Conservation (phyloP, 2,888 invertebrate genomes). For the Aethes cnicana region DNA sequence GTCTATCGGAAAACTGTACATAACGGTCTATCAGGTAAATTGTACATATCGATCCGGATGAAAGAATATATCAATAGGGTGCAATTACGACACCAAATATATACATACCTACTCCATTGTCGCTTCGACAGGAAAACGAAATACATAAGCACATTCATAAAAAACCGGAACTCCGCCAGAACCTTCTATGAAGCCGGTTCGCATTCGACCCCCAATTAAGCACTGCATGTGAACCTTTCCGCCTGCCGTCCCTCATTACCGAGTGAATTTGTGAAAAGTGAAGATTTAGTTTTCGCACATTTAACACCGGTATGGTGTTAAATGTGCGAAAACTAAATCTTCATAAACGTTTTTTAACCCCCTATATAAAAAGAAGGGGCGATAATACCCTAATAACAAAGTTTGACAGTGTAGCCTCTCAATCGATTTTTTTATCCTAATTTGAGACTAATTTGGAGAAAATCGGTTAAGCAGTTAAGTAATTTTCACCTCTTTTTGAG, state of each 20-base stretch:
- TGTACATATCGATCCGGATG: slow-evolving; percentile 22
- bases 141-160: slow-evolving; percentile 7
- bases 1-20: neutral
- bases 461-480: no score
- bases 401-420: no score
- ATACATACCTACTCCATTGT: slow-evolving; percentile 41
- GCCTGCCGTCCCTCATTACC: slow-evolving; percentile 42
- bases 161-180: slow-evolving; percentile 38
- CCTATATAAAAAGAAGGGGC: no score
- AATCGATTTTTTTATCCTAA: no score
- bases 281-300: no score
- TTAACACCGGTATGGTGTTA: slow-evolving; percentile 18
- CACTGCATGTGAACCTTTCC: slow-evolving; percentile 47
- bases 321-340: neutral
- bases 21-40: slow-evolving; percentile 16
- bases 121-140: slow-evolving; percentile 28
- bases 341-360: no score
- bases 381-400: no score
- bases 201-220: slow-evolving; percentile 59
- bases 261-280: no score
- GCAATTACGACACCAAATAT: slow-evolving; percentile 3
- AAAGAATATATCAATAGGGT: slow-evolving; percentile 5
- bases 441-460: no score
- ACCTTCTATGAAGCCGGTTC: slow-evolving; percentile 47
- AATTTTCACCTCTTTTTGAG: no score